Conservation (phyloP, 2,113 vertebrate genomes). For the Callospermophilus lateralis region DNA sequence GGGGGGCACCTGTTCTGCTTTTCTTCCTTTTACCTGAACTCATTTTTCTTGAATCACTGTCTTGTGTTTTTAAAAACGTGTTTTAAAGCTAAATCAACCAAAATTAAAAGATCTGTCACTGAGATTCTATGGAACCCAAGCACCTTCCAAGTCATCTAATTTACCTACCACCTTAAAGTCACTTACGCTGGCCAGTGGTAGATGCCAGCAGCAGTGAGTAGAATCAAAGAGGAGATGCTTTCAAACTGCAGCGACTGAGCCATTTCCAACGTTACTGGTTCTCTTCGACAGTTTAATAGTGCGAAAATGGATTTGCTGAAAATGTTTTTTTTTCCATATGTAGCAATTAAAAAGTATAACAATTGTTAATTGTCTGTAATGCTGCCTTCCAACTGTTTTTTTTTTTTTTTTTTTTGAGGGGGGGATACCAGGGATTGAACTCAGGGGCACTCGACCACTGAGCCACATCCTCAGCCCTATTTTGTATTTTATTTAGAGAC, state of each 20-base stretch:
- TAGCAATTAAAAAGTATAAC: background rate
- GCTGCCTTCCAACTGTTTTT: background rate
- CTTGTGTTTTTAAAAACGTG: background rate
- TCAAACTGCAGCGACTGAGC: background rate
- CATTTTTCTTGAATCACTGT: constrained; percentile 10
- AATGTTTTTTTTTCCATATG: background rate
- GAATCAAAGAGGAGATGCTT: background rate
- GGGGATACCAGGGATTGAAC: too few species aligned
- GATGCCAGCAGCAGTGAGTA: background rate
- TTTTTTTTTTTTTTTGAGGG: background rate
- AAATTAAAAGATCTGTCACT: background rate
- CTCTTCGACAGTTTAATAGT: background rate
- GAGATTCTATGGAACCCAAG: background rate
- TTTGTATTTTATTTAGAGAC: too few species aligned
- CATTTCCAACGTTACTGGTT: background rate
- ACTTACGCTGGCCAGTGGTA: background rate
- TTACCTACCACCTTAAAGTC: background rate
- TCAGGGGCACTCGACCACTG: too few species aligned
- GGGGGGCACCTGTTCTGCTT: background rate
- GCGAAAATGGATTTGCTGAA: background rate
- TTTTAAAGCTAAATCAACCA: constrained; percentile 54
- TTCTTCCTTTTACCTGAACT: background rate
- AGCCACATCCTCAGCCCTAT: too few species aligned
- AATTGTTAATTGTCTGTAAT: constrained; percentile 7
- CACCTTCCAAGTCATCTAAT: background rate